phyloP scores from a whole-genome alignment of 2,888 invertebrate species.

The Apocheima hispidaria region DNA sequence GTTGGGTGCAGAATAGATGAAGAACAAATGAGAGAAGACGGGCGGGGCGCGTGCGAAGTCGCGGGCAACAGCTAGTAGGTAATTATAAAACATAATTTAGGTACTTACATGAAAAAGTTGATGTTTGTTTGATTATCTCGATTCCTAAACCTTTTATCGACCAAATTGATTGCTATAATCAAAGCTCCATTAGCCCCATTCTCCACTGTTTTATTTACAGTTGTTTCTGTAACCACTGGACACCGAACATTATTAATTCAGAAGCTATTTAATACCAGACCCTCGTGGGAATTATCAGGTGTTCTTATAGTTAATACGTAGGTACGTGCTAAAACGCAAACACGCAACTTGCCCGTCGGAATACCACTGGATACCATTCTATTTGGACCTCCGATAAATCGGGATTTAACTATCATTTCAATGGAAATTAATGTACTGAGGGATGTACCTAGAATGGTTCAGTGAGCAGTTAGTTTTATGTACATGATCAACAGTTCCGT shows the following conservation, averaged over 20 bases:
- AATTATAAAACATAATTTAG: too few species aligned
- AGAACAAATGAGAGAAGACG: too few species aligned
- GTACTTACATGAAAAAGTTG: too few species aligned
- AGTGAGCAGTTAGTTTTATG: slow-evolving; percentile 35
- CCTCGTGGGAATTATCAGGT: slow-evolving; percentile 51
- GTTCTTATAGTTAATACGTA: slow-evolving; percentile 41
- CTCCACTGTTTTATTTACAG: slow-evolving; percentile 27
- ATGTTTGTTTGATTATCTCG: background rate
- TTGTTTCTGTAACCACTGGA: slow-evolving; percentile 14
- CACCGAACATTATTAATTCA: slow-evolving; percentile 27
- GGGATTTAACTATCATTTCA: slow-evolving; percentile 25
- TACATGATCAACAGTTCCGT: slow-evolving; percentile 29
- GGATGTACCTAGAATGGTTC: slow-evolving; percentile 29
- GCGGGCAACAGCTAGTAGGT: too few species aligned
- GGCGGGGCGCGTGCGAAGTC: too few species aligned
- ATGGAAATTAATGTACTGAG: slow-evolving; percentile 25
- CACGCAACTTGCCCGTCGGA: slow-evolving; percentile 44
- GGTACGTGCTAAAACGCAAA: slow-evolving; percentile 41
- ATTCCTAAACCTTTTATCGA: slow-evolving; percentile 6
- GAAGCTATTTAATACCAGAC: slow-evolving; percentile 21
- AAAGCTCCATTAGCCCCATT: slow-evolving; percentile 28
- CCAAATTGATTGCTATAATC: slow-evolving; percentile 27
- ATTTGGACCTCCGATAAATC: slow-evolving; percentile 38
- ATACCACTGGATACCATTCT: slow-evolving; percentile 33
- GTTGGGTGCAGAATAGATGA: too few species aligned